Conservation (phyloP, 2,888 invertebrate species). For the Criorhina ranunculi region DNA sequence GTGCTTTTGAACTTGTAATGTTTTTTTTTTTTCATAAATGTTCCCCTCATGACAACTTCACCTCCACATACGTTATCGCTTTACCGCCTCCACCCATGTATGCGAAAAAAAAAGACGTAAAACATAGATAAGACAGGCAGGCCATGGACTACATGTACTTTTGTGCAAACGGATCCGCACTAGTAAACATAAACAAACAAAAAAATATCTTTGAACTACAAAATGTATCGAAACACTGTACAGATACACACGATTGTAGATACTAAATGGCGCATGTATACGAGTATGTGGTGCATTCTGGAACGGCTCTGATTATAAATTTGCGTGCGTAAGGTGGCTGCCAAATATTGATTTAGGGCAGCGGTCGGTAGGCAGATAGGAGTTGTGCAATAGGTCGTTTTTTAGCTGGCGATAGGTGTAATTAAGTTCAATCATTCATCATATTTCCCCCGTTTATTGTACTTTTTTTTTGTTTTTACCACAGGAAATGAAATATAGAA, state of each 20-base stretch:
- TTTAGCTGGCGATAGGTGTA: neutral
- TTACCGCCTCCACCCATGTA: neutral
- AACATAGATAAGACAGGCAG: conserved; percentile 68
- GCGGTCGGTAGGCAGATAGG: conserved; percentile 13
- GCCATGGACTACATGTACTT: neutral
- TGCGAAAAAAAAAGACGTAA: conserved; percentile 56
- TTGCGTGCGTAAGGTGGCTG: conserved; percentile 68
- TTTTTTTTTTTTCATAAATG: no score
- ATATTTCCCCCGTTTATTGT: neutral
- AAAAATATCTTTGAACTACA: conserved; percentile 21
- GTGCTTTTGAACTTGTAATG: neutral
- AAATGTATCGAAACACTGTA: conserved; percentile 13
- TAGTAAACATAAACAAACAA: conserved; percentile 44
- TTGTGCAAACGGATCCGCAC: conserved; percentile 39
- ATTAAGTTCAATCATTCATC: conserved; percentile 4
- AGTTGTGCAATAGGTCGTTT: conserved; percentile 26
- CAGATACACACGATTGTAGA: neutral
- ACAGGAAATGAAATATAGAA: neutral
- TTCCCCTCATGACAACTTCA: neutral
- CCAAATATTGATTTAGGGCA: conserved; percentile 67
- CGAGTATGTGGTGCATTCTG: conserved; percentile 19
- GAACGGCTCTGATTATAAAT: conserved; percentile 55
- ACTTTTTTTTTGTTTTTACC: no score
- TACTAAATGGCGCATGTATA: neutral
- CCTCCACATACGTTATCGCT: neutral